Percentiles rank a stretch among this genome's conserved stretches.
phyloP scores from a whole-genome alignment of 1,140 invertebrate genomes.

The Schlechtendalia chinensis region DNA sequence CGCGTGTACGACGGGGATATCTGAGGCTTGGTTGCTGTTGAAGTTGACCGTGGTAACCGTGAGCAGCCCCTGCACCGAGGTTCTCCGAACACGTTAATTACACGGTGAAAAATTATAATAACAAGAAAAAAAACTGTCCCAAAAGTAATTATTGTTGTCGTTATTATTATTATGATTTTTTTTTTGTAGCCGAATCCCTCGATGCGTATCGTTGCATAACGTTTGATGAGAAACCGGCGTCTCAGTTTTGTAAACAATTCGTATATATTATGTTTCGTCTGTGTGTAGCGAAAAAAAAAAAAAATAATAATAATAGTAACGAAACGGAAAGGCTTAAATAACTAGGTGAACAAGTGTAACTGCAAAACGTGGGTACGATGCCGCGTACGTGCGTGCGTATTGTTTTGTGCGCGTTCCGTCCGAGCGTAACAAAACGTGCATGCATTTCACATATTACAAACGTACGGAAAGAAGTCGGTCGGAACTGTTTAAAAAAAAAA shows the following conservation, averaged over 20 bases:
- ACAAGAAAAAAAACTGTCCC: constrained; percentile 27
- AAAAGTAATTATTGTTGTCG: constrained; percentile 38
- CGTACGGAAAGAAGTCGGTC: no score
- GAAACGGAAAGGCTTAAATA: constrained; percentile 14
- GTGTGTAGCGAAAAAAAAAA: background rate
- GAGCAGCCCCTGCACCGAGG: background rate
- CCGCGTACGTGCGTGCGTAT: background rate
- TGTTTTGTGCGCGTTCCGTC: background rate
- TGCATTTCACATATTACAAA: no score
- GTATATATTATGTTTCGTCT: background rate
- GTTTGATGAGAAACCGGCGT: constrained; percentile 35
- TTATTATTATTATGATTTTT: no score
- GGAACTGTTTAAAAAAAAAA: no score
- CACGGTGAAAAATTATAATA: background rate
- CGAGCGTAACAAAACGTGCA: no score
- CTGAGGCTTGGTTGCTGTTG: no score
- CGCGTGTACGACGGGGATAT: no score
- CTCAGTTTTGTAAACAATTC: constrained; percentile 44
- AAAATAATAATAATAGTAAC: constrained; percentile 4
- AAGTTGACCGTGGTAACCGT: no score
- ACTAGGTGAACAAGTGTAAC: constrained; percentile 47
- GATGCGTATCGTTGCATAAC: constrained; percentile 48
- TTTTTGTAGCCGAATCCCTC: background rate
- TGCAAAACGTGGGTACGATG: constrained; percentile 9
- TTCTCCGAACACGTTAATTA: constrained; percentile 23